These are phyloP conservation scores for Alosa sapidissima DNA, from an alignment of 2,797 vertebrate genomes.

Conservation along the genomic window DNA sequence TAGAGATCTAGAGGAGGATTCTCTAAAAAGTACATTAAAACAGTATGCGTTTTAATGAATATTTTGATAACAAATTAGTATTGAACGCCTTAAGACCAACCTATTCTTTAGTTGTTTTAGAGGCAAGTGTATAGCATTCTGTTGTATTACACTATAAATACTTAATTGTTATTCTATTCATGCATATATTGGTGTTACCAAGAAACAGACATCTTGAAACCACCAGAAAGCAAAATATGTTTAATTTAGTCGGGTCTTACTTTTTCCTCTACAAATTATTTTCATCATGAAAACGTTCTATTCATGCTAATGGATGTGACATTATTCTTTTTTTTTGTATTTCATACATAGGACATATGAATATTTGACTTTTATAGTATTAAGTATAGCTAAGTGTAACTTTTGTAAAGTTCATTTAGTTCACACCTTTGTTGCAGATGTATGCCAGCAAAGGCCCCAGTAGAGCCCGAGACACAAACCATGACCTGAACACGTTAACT, in stretches of 20 bases:
- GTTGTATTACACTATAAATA: not conserved
- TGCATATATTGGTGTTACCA: not conserved
- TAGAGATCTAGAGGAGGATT: not conserved
- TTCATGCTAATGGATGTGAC: not conserved
- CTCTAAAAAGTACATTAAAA: not conserved
- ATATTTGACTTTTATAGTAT: no score
- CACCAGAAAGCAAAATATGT: not conserved
- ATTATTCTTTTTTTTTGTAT: no score
- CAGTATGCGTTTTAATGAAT: not conserved
- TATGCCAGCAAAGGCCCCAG: not conserved
- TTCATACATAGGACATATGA: no score
- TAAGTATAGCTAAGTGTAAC: not conserved
- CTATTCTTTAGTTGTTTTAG: not conserved
- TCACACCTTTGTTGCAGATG: not conserved
- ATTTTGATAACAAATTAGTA: not conserved
- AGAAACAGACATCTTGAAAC: not conserved
- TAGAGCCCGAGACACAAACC: no score
- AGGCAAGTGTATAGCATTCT: not conserved
- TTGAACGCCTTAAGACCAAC: not conserved
- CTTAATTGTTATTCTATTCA: not conserved
- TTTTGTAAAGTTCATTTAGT: not conserved
- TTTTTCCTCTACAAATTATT: not conserved
- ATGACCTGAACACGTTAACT: not conserved
- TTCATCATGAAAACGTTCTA: not conserved
- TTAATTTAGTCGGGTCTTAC: not conserved